Evolutionary conservation across 2,797 vertebrate species (phyloP), one percentile per base, ranked within the genome.

Genomic region (Helicolenus hilgendorfi): DNA sequence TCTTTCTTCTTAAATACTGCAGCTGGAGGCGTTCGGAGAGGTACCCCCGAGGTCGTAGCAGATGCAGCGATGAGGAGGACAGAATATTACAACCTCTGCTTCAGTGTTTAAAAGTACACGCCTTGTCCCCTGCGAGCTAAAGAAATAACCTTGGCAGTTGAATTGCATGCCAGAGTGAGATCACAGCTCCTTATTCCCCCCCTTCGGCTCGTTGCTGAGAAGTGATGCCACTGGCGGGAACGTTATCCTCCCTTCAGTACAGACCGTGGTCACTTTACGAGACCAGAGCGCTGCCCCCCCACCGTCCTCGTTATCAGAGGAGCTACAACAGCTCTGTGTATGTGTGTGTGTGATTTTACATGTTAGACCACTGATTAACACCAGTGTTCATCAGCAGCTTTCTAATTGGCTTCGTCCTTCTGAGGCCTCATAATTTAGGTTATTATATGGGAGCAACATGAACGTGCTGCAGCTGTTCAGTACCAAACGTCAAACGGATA

Each of bases 261-360:
- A 79, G 65, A 81, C 79, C 62, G 13, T 1, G 18, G 71, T 27
- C 77, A 20, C 81, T 91, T 92, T 85, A 84, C 49, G 79, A 82
- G 76, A 45, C 71, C 11, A 53, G 35, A 84, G 45, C 69, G 5
- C 55, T 45, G 35, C n/a, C 76, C 45, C 5, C 15, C 1, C 41
- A 18, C 38, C 5, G 58, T 69, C 10, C 56, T 88, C 77, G 59
- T 85, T 88, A 92, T 78, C 65, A 49, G 59, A 53, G 33, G 20
- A 81, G 20, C 59, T 82, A 64, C 69, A 64, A 29, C 69, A 63
- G 78, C 62, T 73, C 15, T 35, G 49, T 36, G 2, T 64, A 45
- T 45, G 0, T 69, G 7, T 35, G 49, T 36, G 67, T 58, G 62
- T 67, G 75, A 33, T 65, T 80, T 63, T 35, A 72, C 72, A 70